Conservation (phyloP, 2,888 invertebrate genomes). For the Drosophila tripunctata region DNA sequence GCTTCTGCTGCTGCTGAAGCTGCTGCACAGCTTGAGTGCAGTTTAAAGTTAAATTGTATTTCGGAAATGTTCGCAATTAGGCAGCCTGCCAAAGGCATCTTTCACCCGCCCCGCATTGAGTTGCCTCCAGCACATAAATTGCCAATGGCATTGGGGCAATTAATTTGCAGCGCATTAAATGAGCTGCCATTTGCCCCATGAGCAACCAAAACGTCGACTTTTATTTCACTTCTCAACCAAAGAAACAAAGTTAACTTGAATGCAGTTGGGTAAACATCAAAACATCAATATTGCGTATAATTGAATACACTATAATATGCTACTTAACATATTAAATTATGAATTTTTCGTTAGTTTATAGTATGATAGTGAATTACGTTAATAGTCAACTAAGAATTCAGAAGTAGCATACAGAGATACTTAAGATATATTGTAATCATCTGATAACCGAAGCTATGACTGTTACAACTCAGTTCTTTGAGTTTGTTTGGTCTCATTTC, state of each 20-base stretch:
- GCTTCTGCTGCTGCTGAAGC: constrained; percentile 3
- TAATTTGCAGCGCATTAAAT: constrained; percentile 75
- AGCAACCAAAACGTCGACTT: constrained; percentile 35
- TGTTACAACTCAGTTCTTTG: too few relatives aligned
- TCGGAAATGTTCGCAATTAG: constrained; percentile 80
- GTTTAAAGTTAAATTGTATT: constrained; percentile 82
- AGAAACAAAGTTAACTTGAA: constrained; percentile 6
- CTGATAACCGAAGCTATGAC: too few relatives aligned
- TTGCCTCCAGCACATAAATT: constrained; percentile 60
- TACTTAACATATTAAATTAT: too few relatives aligned
- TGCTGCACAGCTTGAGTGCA: constrained; percentile 74
- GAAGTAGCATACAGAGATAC: too few relatives aligned
- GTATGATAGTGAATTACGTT: too few relatives aligned
- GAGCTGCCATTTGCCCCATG: constrained; percentile 63
- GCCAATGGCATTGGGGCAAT: constrained; percentile 74
- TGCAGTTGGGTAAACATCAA: neutral
- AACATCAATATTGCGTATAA: neutral
- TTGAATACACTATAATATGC: too few relatives aligned
- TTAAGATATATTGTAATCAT: too few relatives aligned
- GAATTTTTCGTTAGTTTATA: too few relatives aligned
- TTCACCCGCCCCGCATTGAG: neutral
- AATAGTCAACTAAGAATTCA: too few relatives aligned
- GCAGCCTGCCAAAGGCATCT: constrained; percentile 74
- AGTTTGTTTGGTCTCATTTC: too few relatives aligned
- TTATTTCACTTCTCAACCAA: constrained; percentile 18